Base-by-base conservation (phyloP, 1,140 invertebrate genomes). In the Telenomus remus region DNA sequence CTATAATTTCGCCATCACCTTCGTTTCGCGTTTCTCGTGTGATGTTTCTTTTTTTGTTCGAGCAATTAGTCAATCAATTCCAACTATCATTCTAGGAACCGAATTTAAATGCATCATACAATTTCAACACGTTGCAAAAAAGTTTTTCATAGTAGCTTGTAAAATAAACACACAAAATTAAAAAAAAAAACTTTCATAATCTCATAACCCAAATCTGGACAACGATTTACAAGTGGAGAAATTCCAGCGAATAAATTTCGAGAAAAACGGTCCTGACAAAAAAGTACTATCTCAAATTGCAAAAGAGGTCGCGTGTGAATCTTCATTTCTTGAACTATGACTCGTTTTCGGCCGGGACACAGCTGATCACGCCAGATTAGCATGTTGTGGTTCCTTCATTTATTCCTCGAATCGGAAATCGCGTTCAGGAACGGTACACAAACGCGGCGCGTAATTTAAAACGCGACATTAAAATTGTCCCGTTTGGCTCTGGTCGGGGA, bases 1-100 rank as follows among this genome's bases (percentile, higher is more conserved):
- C 66, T 79, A 50, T 76, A 79, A 79, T 79, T 79, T 79, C 27
- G 39, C 42, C 46, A 44, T 50, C 54, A 35, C n/a, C 49, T 47
- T 63, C 61, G 54, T 68, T 76, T 78, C 63, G 42, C 61, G 66
- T n/a, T n/a, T n/a, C n/a, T n/a, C n/a, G n/a, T n/a, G n/a, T n/a
- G n/a, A n/a, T n/a, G n/a, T n/a, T n/a, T n/a, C n/a, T n/a, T n/a
- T n/a, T 77, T 61, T 71, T 66, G 68, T 74, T 69, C 6, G 60
- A 47, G 35, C 48, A 43, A 77, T 73, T 50, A 74, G 61, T 74
- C 63, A 59, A 74, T 68, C 59, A 47, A 27, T 27, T 27, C 19
- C 6, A 27, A 27, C 6, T 27, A 27, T 6, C 6, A 27, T 27
- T 27, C 6, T 27, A 27, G 19, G 6, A 27, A 27, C 6, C 6